These are phyloP conservation scores for Lagopus muta DNA, from an alignment of 2,113 vertebrate genomes.

Conservation along the genomic window DNA sequence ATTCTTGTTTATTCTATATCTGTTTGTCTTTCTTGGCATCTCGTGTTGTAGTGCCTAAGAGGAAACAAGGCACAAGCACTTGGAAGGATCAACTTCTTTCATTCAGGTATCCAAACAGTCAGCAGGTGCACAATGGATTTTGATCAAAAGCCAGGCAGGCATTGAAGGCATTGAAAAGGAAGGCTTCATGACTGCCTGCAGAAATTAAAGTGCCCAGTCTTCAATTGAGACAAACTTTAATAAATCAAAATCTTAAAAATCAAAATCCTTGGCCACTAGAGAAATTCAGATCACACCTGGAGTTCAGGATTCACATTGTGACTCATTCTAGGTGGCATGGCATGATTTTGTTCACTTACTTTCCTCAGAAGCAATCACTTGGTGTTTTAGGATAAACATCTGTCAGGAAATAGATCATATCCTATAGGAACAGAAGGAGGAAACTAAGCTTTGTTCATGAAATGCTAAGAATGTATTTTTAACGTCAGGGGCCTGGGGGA, in stretches of 20 bases:
- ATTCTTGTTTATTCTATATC: background rate
- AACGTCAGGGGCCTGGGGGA: conserved; percentile 40
- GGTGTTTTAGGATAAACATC: conserved; percentile 51
- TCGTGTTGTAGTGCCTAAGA: rapidly evolving
- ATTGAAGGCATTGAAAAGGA: background rate
- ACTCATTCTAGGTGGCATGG: background rate
- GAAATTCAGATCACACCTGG: background rate
- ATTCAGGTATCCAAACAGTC: background rate
- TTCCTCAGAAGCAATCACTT: conserved; percentile 27
- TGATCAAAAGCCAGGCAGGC: background rate
- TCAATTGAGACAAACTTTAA: background rate
- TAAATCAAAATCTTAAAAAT: background rate
- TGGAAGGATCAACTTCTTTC: background rate
- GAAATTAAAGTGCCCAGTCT: background rate
- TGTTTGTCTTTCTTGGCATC: conserved; percentile 28
- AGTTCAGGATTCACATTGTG: background rate
- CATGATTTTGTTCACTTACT: background rate
- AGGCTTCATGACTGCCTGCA: background rate
- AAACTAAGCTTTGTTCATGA: conserved; percentile 60
- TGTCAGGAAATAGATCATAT: conserved; percentile 63
- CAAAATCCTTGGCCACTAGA: background rate
- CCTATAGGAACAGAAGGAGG: conserved; percentile 62
- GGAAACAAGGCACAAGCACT: background rate
- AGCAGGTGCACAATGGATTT: background rate
- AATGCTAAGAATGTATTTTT: conserved; percentile 57